Evolutionary conservation across 2,797 vertebrate genomes (phyloP).

Genomic region (Chromobotia macracanthus): DNA sequence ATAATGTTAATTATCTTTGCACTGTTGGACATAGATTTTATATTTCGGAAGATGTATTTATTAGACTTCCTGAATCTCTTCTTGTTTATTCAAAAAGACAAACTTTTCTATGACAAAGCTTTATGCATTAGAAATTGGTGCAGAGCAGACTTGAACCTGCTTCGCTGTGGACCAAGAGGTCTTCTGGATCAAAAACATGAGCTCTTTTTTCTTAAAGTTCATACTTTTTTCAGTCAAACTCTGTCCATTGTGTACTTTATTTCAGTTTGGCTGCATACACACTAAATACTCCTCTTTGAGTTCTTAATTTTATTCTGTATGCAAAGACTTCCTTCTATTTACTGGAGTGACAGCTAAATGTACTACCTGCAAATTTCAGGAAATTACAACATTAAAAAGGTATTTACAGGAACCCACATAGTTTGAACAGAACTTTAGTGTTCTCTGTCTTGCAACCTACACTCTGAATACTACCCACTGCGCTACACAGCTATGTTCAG

Average conservation of each 20-base stretch:
- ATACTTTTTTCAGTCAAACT: neutral
- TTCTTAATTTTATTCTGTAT: neutral
- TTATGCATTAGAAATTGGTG: neutral
- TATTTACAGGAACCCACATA: neutral
- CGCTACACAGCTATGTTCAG: conserved; percentile 13
- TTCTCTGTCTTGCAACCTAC: neutral
- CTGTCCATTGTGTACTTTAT: neutral
- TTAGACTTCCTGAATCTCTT: neutral
- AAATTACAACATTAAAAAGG: neutral
- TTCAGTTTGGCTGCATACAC: neutral
- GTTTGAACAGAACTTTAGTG: neutral
- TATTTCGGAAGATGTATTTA: neutral
- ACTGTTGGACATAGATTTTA: neutral
- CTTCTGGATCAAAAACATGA: neutral
- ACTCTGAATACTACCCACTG: neutral
- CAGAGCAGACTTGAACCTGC: neutral
- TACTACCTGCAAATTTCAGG: neutral
- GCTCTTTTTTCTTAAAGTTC: neutral
- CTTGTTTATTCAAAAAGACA: neutral
- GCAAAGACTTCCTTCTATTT: neutral
- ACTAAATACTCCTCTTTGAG: no score
- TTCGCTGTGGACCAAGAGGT: no score
- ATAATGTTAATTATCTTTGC: neutral
- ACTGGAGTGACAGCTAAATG: neutral
- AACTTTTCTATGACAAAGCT: no score